phyloP scores from a whole-genome alignment of 2,888 invertebrate genomes.

The Pammene fasciana region DNA sequence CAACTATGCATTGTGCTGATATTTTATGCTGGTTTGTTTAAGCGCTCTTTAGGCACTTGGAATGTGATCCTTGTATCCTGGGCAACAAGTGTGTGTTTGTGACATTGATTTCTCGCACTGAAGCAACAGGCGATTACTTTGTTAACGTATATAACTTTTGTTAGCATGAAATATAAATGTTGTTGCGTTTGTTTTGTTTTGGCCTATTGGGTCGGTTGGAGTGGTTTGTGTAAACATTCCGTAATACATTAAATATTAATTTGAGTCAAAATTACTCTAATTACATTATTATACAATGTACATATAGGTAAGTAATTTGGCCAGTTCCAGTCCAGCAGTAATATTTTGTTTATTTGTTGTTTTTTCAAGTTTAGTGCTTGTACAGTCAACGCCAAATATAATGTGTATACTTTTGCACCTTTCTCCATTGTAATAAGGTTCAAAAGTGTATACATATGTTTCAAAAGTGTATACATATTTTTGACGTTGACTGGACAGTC shows the following conservation, averaged over 20 bases:
- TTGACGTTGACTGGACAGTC: no score
- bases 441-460: no score
- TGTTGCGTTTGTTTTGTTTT: conserved; percentile 9
- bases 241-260: background rate
- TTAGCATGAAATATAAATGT: conserved; percentile 25
- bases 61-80: conserved; percentile 31
- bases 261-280: background rate
- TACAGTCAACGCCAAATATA: no score
- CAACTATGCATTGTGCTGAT: background rate
- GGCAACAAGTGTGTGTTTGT: conserved; percentile 71
- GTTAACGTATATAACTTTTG: conserved; percentile 39
- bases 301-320: no score
- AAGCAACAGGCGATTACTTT: conserved; percentile 66
- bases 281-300: no score
- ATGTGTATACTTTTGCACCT: no score
- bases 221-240: background rate
- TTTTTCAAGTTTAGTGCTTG: no score
- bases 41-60: background rate
- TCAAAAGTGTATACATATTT: no score
- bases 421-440: no score
- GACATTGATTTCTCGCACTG: conserved; percentile 74
- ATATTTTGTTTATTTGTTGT: no score
- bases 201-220: background rate
- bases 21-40: conserved; percentile 33
- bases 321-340: no score